Conservation (phyloP, 2,797 vertebrate species). For the Menidia menidia region DNA sequence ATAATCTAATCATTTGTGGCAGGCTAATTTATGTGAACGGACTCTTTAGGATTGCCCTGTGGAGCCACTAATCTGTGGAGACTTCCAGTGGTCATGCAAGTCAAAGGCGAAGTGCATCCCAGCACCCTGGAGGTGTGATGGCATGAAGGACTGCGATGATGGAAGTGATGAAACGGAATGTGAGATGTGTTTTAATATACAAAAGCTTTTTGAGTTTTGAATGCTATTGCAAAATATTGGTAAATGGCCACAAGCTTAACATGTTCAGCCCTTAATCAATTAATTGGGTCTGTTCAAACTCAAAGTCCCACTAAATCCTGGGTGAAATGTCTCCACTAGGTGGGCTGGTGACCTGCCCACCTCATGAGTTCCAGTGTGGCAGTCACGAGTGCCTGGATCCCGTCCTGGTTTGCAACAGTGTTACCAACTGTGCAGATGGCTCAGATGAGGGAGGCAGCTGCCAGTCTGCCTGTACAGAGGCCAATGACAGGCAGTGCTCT, state of each 20-base stretch:
- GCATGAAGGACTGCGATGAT: constrained; percentile 86
- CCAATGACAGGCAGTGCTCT: constrained; percentile 68
- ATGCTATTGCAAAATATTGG: too few species aligned
- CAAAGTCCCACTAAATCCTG: not conserved
- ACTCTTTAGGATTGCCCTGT: constrained; percentile 79
- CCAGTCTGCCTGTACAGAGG: constrained; percentile 52
- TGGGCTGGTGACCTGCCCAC: constrained; percentile 70
- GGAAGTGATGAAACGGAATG: constrained; percentile 88
- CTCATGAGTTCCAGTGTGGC: constrained; percentile 84
- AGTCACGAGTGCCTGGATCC: constrained; percentile 81
- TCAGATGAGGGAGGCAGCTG: constrained; percentile 89
- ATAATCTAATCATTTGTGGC: not conserved
- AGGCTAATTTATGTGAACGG: not conserved
- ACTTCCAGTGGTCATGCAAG: constrained; percentile 85
- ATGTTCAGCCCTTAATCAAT: too few species aligned
- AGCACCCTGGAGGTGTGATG: constrained; percentile 87
- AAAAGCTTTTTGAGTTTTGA: too few species aligned
- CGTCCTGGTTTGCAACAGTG: constrained; percentile 83
- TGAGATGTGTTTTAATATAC: constrained; percentile 56
- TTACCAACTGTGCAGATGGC: constrained; percentile 83
- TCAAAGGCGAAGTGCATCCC: constrained; percentile 83
- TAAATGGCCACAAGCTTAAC: not conserved
- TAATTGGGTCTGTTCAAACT: not conserved
- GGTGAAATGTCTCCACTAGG: constrained; percentile 68
- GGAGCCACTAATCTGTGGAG: constrained; percentile 66